Conservation (phyloP, 2,888 invertebrate species). For the Zaprionus bogoriensis region DNA sequence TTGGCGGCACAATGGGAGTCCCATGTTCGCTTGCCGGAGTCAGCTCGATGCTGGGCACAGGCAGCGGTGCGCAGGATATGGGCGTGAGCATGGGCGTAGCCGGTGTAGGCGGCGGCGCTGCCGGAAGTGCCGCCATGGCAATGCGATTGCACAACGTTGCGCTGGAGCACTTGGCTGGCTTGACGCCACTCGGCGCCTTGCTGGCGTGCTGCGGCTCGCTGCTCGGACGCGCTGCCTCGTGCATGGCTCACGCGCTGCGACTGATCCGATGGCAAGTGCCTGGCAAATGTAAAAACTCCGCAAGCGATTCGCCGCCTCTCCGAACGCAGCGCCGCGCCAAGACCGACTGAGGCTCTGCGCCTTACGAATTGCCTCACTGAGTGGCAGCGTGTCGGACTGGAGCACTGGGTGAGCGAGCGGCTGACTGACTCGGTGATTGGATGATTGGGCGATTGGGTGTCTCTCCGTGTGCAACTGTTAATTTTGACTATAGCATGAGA, state of each 20-base stretch:
- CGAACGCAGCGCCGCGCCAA: conserved; percentile 32
- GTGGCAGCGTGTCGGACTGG: conserved; percentile 46
- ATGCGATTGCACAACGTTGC: conserved; percentile 50
- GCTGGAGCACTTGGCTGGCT: conserved; percentile 52
- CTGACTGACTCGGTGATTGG: conserved; percentile 6
- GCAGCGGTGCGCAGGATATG: conserved; percentile 20
- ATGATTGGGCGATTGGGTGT: conserved; percentile 11
- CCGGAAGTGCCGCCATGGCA: conserved; percentile 18
- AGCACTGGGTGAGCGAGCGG: conserved; percentile 57
- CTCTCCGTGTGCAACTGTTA: conserved; percentile 49
- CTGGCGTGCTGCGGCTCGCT: conserved; percentile 67
- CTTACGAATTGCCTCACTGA: conserved; percentile 12
- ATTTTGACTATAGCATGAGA: conserved; percentile 54
- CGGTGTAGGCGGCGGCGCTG: conserved; percentile 47
- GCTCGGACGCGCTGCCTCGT: conserved; percentile 52
- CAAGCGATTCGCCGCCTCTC: conserved; percentile 10
- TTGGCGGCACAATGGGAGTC: too few species aligned
- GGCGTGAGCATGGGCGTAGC: conserved; percentile 19
- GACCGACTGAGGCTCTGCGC: conserved; percentile 30
- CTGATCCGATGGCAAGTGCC: conserved; percentile 37
- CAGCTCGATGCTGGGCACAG: conserved; percentile 63
- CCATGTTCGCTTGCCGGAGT: conserved; percentile 44
- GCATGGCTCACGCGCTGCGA: conserved; percentile 57
- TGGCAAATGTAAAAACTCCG: conserved; percentile 25
- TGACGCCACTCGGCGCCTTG: conserved; percentile 21